Percentiles rank a stretch among this genome's conserved stretches.
Evolutionary conservation across 1,140 invertebrate species (phyloP).

Genomic region (Cyrtorhinus lividipennis): DNA sequence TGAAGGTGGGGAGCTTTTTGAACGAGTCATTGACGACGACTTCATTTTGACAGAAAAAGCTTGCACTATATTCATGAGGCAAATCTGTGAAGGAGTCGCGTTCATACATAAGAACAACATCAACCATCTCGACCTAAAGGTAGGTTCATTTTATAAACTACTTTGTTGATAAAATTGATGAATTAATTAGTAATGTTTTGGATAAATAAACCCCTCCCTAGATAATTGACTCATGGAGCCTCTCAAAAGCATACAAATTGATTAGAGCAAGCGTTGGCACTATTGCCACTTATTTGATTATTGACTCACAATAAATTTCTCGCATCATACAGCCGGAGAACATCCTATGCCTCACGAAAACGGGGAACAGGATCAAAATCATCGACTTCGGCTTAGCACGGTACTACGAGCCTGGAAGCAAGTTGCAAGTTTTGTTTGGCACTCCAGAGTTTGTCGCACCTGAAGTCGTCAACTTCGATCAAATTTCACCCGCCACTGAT

Average conservation of each 20-base stretch:
- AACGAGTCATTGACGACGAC: constrained; percentile 94
- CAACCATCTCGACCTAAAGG: constrained; percentile 92
- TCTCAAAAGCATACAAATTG: too few relatives aligned
- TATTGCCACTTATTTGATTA: too few relatives aligned
- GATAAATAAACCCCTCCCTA: too few relatives aligned
- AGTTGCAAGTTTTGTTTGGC: constrained; percentile 86
- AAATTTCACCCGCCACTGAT: constrained; percentile 85
- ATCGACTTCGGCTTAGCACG: constrained; percentile 94
- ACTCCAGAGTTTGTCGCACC: constrained; percentile 97
- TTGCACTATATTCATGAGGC: constrained; percentile 88
- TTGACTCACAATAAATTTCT: too few relatives aligned
- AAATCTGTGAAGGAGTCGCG: constrained; percentile 92
- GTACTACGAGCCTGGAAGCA: constrained; percentile 80
- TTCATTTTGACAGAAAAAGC: constrained; percentile 91
- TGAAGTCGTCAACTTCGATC: constrained; percentile 96
- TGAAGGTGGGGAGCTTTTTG: constrained; percentile 93
- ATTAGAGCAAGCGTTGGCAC: too few relatives aligned
- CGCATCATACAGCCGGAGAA: constrained; percentile 99
- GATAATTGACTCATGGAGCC: too few relatives aligned
- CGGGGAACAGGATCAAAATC: constrained; percentile 93
- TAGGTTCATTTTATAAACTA: constrained; percentile 33
- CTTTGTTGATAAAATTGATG: too few relatives aligned
- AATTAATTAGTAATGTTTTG: background rate
- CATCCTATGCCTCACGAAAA: constrained; percentile 84
- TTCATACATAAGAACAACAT: constrained; percentile 93